These are phyloP conservation scores for Australoheros facetus DNA, from an alignment of 2,797 vertebrate genomes.

Conservation along the genomic window DNA sequence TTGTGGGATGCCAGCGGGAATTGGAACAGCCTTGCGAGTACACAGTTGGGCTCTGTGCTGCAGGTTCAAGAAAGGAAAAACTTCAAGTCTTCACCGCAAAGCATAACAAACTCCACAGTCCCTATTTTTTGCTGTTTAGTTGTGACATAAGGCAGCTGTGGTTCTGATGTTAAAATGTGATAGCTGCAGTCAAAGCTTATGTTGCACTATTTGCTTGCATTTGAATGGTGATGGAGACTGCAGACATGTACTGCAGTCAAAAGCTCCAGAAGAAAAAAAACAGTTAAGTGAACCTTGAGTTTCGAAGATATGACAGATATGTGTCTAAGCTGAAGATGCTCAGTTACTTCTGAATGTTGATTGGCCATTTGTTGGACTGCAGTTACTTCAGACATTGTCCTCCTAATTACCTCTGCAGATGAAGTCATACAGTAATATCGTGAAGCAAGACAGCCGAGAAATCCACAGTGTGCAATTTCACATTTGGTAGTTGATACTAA, in stretches of 20 bases:
- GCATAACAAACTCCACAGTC: constrained; percentile 37
- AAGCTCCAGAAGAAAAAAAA: not conserved
- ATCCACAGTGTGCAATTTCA: not conserved
- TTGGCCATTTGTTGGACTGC: not conserved
- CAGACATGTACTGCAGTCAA: not conserved
- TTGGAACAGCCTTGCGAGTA: constrained; percentile 29
- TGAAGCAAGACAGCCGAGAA: not conserved
- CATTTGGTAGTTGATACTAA: not conserved
- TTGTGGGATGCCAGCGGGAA: constrained; percentile 31
- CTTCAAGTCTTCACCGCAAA: constrained; percentile 1
- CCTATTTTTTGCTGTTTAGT: constrained; percentile 27
- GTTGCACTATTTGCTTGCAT: not conserved
- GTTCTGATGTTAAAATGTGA: not conserved
- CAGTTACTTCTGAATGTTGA: not conserved
- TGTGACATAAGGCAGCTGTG: constrained; percentile 30
- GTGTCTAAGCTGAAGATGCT: not conserved
- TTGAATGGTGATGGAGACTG: not conserved
- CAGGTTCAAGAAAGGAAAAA: constrained; percentile 43
- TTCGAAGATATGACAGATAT: not conserved
- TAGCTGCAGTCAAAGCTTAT: not conserved
- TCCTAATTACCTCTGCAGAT: not conserved
- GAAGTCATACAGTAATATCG: not conserved
- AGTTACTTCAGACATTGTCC: not conserved
- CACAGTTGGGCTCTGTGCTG: constrained; percentile 28
- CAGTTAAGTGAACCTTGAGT: not conserved